Conservation (phyloP, 2,888 invertebrate genomes). For the Lasioglossum lativentre region DNA sequence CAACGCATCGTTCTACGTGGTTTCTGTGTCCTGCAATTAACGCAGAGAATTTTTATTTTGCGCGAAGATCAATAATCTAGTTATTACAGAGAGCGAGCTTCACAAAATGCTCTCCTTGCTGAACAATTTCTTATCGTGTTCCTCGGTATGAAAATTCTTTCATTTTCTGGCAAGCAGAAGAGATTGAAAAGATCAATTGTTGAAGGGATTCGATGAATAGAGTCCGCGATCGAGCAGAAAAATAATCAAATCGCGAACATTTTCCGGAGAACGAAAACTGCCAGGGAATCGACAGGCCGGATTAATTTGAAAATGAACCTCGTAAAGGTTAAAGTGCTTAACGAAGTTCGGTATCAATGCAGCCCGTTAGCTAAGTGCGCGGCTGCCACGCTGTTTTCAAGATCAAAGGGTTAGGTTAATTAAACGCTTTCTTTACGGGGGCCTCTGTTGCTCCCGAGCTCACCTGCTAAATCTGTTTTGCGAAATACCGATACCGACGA, state of each 20-base stretch:
- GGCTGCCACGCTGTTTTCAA: constrained; percentile 58
- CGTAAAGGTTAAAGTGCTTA: constrained; percentile 57
- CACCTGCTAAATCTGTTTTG: constrained; percentile 52
- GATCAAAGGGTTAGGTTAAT: constrained; percentile 64
- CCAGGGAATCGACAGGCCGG: constrained; percentile 35
- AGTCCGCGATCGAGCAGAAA: not conserved
- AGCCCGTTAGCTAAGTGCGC: constrained; percentile 48
- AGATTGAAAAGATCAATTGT: not conserved
- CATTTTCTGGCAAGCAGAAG: not conserved
- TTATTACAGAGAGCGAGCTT: not conserved
- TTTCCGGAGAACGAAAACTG: constrained; percentile 18
- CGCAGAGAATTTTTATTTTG: not conserved
- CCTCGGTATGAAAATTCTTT: no score
- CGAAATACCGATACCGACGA: constrained; percentile 33
- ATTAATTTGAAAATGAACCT: constrained; percentile 59
- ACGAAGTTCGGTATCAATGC: constrained; percentile 58
- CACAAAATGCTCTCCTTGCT: no score
- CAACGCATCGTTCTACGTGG: not conserved
- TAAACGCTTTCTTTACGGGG: constrained; percentile 60
- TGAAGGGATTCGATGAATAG: not conserved
- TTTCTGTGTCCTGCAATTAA: not conserved
- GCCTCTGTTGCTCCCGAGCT: constrained; percentile 36
- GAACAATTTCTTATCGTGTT: not conserved
- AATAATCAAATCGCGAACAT: not conserved
- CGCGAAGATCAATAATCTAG: not conserved